phyloP scores from a whole-genome alignment of 2,888 invertebrate species.

The Spialia ferax region DNA sequence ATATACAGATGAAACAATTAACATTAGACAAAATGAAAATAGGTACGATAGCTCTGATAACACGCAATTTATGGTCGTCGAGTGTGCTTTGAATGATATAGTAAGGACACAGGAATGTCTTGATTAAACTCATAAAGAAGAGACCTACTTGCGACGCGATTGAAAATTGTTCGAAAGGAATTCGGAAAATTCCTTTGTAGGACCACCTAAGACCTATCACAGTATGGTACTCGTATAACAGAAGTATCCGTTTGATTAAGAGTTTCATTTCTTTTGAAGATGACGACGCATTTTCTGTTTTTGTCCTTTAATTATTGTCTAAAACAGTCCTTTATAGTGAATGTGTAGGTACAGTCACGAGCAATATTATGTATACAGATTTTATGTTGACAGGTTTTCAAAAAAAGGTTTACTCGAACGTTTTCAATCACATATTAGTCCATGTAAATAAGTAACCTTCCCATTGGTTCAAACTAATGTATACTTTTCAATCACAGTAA shows the following conservation, averaged over 20 bases:
- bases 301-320: slow-evolving; percentile 39
- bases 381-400: too few relatives aligned
- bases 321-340: too few relatives aligned
- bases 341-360: too few relatives aligned
- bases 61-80: slow-evolving; percentile 32
- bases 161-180: slow-evolving; percentile 45
- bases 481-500: too few relatives aligned
- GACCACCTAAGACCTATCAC: neutral
- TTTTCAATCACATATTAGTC: too few relatives aligned
- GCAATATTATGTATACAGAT: too few relatives aligned
- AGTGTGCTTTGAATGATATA: slow-evolving; percentile 52
- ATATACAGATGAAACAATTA: slow-evolving; percentile 29
- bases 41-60: slow-evolving; percentile 30
- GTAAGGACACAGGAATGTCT: slow-evolving; percentile 54
- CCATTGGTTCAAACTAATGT: too few relatives aligned
- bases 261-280: neutral
- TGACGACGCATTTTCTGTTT: too few relatives aligned
- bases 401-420: too few relatives aligned
- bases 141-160: slow-evolving; percentile 48
- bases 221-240: neutral
- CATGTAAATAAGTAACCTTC: too few relatives aligned
- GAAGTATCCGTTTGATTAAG: slow-evolving; percentile 1
- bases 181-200: slow-evolving; percentile 30
- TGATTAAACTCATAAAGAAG: slow-evolving; percentile 67
- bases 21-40: slow-evolving; percentile 34